Evolutionary conservation across 2,888 invertebrate species (phyloP).

Genomic region (Eustalomyia histrio): DNA sequence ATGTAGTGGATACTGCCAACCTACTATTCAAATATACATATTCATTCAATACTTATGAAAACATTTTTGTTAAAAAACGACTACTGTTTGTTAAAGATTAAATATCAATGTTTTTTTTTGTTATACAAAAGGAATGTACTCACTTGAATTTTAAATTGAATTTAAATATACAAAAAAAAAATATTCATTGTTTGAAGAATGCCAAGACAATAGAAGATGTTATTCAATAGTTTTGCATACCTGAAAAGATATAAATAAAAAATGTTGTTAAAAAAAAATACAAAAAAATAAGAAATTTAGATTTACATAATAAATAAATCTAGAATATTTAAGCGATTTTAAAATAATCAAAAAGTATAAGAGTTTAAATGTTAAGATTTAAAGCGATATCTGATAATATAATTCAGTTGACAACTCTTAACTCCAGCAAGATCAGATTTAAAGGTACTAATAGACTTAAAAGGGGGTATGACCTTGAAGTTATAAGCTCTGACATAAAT

Average conservation of each 20-base stretch:
- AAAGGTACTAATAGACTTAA: no score
- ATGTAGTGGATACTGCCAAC: constrained; percentile 11
- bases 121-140: constrained; percentile 10
- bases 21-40: not conserved
- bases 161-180: not conserved
- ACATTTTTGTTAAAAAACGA: not conserved
- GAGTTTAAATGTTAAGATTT: no score
- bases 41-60: not conserved
- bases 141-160: constrained; percentile 14
- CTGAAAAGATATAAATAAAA: constrained; percentile 28
- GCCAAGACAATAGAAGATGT: constrained; percentile 10
- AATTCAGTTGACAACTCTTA: no score
- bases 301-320: no score
- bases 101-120: constrained; percentile 28
- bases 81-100: constrained; percentile 42
- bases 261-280: constrained; percentile 2
- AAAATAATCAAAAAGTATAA: no score
- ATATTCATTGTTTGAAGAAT: not conserved
- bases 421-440: no score
- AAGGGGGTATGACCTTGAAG: no score
- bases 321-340: no score
- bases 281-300: not conserved
- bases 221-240: constrained; percentile 45
- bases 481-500: no score
- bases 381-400: no score